Evolutionary conservation across 2,797 vertebrate species (phyloP).

Genomic region (Sylvilagus floridanus): DNA sequence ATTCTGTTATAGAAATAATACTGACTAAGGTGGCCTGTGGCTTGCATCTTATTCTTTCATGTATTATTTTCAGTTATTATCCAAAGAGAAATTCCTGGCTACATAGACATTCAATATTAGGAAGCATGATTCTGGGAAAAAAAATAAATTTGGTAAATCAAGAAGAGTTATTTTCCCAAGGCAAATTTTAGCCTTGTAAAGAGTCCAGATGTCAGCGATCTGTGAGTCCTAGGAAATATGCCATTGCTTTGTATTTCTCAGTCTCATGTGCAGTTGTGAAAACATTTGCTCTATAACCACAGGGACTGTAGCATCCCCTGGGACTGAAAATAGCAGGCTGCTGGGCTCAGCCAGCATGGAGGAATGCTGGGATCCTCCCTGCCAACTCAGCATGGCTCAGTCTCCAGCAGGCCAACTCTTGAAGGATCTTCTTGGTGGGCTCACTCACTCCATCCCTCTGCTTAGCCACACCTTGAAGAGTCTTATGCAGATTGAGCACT

Average conservation of each 20-base stretch:
- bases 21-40: neutral
- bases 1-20: too few species aligned
- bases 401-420: neutral
- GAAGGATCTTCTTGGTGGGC: neutral
- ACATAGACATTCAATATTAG: constrained; percentile 30
- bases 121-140: neutral
- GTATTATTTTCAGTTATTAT: neutral
- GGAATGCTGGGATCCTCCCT: too few species aligned
- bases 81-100: neutral
- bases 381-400: neutral
- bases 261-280: neutral
- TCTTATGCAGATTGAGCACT: neutral
- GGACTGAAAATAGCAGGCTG: neutral
- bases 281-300: neutral
- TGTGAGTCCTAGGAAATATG: neutral
- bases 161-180: neutral
- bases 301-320: neutral
- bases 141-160: constrained; percentile 28
- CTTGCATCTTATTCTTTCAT: constrained; percentile 24
- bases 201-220: neutral
- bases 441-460: neutral
- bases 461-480: neutral
- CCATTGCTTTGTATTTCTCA: neutral
- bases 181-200: constrained; percentile 23
- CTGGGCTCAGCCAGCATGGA: neutral